These are phyloP conservation scores for Podilymbus podiceps DNA, from an alignment of 2,113 vertebrate genomes.

Conservation along the genomic window DNA sequence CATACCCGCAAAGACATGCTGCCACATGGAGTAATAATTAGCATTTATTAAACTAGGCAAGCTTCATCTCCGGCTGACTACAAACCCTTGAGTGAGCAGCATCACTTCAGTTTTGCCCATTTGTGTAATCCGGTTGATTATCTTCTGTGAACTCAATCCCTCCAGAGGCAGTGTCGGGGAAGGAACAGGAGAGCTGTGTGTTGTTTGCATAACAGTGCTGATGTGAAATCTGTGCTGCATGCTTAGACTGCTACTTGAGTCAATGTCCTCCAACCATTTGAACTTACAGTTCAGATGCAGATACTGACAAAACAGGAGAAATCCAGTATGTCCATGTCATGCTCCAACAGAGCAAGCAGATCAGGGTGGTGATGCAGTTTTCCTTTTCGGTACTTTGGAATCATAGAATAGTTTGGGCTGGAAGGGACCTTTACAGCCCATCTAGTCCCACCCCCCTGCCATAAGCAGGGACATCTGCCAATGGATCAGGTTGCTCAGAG, in stretches of 20 bases:
- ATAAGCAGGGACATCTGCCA: no score
- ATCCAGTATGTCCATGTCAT: rapidly evolving
- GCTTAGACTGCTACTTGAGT: neutral
- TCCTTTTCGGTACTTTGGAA: neutral
- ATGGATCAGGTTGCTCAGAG: no score
- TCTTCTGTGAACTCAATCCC: neutral
- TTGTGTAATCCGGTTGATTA: neutral
- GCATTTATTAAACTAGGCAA: neutral
- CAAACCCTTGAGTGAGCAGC: neutral
- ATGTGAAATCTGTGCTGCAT: neutral
- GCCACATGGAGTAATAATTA: no score
- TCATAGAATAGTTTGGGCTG: no score
- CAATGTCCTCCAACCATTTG: neutral
- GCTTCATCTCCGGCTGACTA: neutral
- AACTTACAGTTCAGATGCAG: neutral
- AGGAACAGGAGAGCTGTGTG: neutral
- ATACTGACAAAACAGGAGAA: neutral
- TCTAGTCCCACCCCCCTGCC: no score
- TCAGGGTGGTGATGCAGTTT: neutral
- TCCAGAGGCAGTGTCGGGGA: neutral
- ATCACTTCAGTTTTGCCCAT: neutral
- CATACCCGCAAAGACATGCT: neutral
- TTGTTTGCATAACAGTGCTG: neutral
- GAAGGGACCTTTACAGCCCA: no score
- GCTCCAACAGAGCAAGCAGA: neutral